Evolutionary conservation across 2,888 invertebrate species (phyloP).

Genomic region (Apamea sordens): DNA sequence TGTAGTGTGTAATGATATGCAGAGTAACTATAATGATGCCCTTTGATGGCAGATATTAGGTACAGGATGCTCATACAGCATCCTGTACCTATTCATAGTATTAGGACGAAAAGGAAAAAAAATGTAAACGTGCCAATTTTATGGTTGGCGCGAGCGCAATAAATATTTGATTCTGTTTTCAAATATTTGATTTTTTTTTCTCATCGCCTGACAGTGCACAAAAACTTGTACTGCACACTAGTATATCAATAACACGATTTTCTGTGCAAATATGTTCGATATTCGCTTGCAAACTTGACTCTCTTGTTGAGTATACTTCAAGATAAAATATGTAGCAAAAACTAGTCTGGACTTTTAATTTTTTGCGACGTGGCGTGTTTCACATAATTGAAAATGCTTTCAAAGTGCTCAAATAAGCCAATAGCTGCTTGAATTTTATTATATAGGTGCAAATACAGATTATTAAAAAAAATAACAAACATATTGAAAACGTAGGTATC

Average conservation of each 20-base stretch:
- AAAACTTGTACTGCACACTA: slow-evolving; percentile 40
- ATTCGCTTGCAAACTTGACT: slow-evolving; percentile 25
- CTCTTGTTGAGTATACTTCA: slow-evolving; percentile 31
- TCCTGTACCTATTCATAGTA: no score
- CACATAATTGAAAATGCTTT: slow-evolving; percentile 14
- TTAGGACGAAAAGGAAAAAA: slow-evolving; percentile 9
- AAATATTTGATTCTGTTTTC: slow-evolving; percentile 42
- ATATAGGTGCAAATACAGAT: neutral
- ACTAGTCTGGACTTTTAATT: neutral
- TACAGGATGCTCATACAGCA: neutral
- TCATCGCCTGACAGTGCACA: slow-evolving; percentile 8
- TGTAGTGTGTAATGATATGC: neutral
- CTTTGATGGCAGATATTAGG: neutral
- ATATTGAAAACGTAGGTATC: neutral
- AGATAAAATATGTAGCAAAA: slow-evolving; percentile 23
- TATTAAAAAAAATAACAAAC: slow-evolving; percentile 1
- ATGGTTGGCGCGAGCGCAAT: slow-evolving; percentile 7
- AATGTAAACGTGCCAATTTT: slow-evolving; percentile 22
- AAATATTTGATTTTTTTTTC: slow-evolving; percentile 38
- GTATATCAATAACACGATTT: slow-evolving; percentile 34
- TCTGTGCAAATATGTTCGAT: slow-evolving; percentile 24
- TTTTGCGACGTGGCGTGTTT: slow-evolving; percentile 16
- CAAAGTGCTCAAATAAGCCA: neutral
- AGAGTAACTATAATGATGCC: neutral
- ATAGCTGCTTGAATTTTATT: neutral